A percentile compares a stretch with the other conserved stretches of the same genome.
Evolutionary conservation across 2,113 vertebrate genomes (phyloP).

Genomic region (Chloropsis cyanopogon): DNA sequence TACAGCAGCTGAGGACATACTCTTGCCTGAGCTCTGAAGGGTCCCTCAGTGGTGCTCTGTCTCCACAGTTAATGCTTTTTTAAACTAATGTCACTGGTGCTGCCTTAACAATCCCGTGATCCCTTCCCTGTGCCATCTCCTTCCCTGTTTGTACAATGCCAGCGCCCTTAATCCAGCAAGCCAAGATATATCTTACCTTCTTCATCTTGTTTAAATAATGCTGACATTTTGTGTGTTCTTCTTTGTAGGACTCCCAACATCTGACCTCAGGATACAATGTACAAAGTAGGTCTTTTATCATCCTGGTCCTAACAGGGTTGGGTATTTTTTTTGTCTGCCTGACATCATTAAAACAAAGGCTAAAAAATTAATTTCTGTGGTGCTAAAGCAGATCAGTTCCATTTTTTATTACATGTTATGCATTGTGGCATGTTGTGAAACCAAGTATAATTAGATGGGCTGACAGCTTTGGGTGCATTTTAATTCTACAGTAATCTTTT

Average conservation of each 20-base stretch:
- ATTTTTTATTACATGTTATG: constrained; percentile 49
- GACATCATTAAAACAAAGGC: constrained; percentile 36
- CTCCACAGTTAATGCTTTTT: constrained; percentile 4
- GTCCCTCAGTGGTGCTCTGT: background rate
- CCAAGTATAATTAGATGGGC: constrained; percentile 49
- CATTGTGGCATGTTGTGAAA: constrained; percentile 56
- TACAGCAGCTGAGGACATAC: background rate
- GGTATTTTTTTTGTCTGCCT: background rate
- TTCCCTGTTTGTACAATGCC: background rate
- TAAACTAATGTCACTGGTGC: background rate
- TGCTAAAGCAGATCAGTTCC: constrained; percentile 20
- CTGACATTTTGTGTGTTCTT: constrained; percentile 69
- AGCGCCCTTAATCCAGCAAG: background rate
- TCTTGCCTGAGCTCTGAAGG: background rate
- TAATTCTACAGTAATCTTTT: constrained; percentile 61
- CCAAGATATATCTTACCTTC: background rate
- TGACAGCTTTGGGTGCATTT: constrained; percentile 46
- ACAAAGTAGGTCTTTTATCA: constrained; percentile 86
- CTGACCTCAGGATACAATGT: constrained; percentile 89
- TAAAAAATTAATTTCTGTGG: constrained; percentile 48
- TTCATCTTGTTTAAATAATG: constrained; percentile 57
- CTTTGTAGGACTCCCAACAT: constrained; percentile 87
- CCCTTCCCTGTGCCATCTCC: background rate
- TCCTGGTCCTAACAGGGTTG: constrained; percentile 14
- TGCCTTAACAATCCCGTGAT: background rate